phyloP scores from a whole-genome alignment of 2,888 invertebrate species.

The Ypsolopha scabrella region DNA sequence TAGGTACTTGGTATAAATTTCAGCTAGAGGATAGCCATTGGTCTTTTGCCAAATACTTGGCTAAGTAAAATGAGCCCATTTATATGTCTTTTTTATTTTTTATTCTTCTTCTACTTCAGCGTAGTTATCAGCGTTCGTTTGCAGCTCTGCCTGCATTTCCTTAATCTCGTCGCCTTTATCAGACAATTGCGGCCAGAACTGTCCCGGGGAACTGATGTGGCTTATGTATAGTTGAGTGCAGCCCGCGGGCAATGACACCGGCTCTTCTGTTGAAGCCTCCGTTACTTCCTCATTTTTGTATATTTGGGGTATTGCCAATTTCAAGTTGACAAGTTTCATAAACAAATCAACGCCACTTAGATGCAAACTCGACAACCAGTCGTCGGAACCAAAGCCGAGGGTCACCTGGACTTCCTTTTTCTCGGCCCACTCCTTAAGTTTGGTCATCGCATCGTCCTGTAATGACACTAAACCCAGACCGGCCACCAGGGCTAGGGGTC shows the following conservation, averaged over 20 bases:
- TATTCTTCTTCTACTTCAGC: constrained; percentile 66
- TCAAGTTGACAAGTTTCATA: constrained; percentile 52
- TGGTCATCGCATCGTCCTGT: constrained; percentile 70
- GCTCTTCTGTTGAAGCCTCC: constrained; percentile 26
- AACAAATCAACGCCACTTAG: constrained; percentile 62
- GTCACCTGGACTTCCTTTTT: too few relatives aligned
- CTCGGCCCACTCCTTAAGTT: too few relatives aligned
- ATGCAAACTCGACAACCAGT: too few relatives aligned
- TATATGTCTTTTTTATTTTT: too few relatives aligned
- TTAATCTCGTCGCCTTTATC: constrained; percentile 69
- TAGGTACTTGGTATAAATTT: too few relatives aligned
- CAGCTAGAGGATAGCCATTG: too few relatives aligned
- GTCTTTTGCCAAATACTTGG: constrained; percentile 85
- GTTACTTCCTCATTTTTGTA: constrained; percentile 22
- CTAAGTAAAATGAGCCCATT: constrained; percentile 76
- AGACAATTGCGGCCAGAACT: constrained; percentile 79
- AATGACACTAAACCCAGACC: too few relatives aligned
- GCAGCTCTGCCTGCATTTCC: constrained; percentile 74
- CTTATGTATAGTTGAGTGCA: constrained; percentile 70
- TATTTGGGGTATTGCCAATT: constrained; percentile 42
- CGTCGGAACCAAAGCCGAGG: too few relatives aligned
- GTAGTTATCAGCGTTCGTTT: constrained; percentile 65
- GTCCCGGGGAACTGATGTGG: constrained; percentile 81
- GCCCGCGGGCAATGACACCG: constrained; percentile 38
- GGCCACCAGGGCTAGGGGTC: constrained; percentile 60